Evolutionary conservation across 2,888 invertebrate genomes (phyloP).

Genomic region (Lasius fuliginosus): DNA sequence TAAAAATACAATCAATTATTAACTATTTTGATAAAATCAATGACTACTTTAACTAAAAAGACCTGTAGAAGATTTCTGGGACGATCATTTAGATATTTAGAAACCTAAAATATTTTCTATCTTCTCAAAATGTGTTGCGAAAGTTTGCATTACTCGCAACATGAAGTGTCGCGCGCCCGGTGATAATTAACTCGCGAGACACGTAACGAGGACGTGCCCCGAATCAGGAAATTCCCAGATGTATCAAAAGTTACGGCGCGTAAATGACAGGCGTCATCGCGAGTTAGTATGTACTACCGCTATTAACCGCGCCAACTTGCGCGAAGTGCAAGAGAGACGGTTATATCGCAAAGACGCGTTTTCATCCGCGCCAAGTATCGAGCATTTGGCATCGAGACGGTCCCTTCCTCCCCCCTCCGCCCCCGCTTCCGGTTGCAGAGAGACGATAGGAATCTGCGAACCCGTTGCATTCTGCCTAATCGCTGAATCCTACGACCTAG

Average conservation of each 20-base stretch:
- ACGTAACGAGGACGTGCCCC: constrained; percentile 18
- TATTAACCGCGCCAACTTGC: constrained; percentile 1
- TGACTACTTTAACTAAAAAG: neutral
- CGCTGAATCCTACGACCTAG: constrained; percentile 65
- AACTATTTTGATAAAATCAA: neutral
- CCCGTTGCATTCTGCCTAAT: constrained; percentile 75
- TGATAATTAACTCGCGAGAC: constrained; percentile 36
- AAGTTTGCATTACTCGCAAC: constrained; percentile 1
- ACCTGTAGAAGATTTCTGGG: neutral
- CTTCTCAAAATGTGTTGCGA: neutral
- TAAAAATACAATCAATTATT: neutral
- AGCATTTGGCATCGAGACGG: constrained; percentile 53
- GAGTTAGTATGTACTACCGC: constrained; percentile 3
- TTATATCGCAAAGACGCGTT: constrained; percentile 22
- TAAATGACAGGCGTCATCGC: constrained; percentile 33
- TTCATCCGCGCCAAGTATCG: constrained; percentile 60
- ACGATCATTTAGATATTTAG: too few relatives aligned
- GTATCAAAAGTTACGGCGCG: constrained; percentile 44
- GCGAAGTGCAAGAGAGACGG: neutral
- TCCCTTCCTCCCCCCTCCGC: neutral
- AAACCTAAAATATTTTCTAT: neutral
- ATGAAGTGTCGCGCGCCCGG: constrained; percentile 8
- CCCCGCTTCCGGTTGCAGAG: constrained; percentile 13
- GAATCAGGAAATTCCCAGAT: constrained; percentile 38
- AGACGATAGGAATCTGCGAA: constrained; percentile 70